phyloP scores from a whole-genome alignment of 2,797 vertebrate species.

The Rhinogobio ventralis region DNA sequence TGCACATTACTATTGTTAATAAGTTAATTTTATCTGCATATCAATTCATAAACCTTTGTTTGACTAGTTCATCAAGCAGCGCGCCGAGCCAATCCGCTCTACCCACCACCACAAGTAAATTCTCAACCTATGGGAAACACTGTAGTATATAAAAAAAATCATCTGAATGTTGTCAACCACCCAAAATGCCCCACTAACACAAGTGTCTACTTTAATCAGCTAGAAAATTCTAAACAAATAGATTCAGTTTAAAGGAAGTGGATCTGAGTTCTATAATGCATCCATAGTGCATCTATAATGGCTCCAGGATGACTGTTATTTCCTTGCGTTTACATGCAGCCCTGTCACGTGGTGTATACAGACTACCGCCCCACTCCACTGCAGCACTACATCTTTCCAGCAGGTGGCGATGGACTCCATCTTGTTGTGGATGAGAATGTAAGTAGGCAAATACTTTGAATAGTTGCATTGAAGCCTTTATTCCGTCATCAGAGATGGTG shows the following conservation, averaged over 20 bases:
- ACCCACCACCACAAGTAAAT: too few species aligned
- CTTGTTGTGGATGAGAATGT: slow-evolving; percentile 99
- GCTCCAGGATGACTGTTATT: not conserved
- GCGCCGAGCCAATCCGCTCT: too few species aligned
- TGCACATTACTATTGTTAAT: too few species aligned
- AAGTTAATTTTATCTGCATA: too few species aligned
- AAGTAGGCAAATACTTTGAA: slow-evolving; percentile 64
- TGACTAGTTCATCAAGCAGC: too few species aligned
- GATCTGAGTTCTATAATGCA: not conserved
- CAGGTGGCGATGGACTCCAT: slow-evolving; percentile 97
- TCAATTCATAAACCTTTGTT: too few species aligned
- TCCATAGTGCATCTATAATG: not conserved
- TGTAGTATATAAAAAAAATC: not conserved
- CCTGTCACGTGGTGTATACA: slow-evolving; percentile 97
- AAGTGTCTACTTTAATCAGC: not conserved
- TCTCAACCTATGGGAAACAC: too few species aligned
- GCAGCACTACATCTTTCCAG: slow-evolving; percentile 98
- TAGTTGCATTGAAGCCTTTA: not conserved
- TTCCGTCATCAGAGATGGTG: not conserved
- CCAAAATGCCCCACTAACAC: not conserved
- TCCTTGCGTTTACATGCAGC: slow-evolving; percentile 74
- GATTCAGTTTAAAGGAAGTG: not conserved
- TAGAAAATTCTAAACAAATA: not conserved
- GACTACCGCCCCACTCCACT: slow-evolving; percentile 96
- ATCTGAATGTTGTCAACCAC: not conserved